These are phyloP conservation scores for Potorous gilbertii DNA, from an alignment of 2,797 vertebrate species.

Conservation along the genomic window DNA sequence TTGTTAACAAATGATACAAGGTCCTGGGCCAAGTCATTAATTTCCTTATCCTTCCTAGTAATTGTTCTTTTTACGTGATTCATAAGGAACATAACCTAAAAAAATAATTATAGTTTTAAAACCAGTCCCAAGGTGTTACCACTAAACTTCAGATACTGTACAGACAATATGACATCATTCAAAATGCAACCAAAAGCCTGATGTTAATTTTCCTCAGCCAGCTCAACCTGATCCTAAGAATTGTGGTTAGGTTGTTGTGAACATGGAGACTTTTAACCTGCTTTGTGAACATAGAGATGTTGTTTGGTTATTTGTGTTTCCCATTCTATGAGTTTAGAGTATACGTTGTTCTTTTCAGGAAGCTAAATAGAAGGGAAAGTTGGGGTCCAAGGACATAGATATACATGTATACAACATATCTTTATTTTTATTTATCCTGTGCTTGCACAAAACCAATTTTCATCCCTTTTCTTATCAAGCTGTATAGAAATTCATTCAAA, in stretches of 20 bases:
- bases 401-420: not conserved
- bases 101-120: constrained; percentile 73
- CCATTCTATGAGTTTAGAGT: not conserved
- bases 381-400: constrained; percentile 14
- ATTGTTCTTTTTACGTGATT: constrained; percentile 62
- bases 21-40: constrained; percentile 66
- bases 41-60: constrained; percentile 68
- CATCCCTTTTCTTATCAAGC: not conserved
- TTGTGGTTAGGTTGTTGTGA: constrained; percentile 36
- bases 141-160: constrained; percentile 73
- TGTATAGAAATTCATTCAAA: not conserved
- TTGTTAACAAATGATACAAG: constrained; percentile 65
- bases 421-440: constrained; percentile 56
- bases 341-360: not conserved
- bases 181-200: constrained; percentile 1
- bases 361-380: not conserved
- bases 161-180: constrained; percentile 39
- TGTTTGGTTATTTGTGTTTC: not conserved
- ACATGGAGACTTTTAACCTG: not conserved
- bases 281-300: constrained; percentile 3
- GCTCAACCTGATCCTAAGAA: constrained; percentile 33
- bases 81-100: constrained; percentile 43
- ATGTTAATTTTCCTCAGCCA: constrained; percentile 41
- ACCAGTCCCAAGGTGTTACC: constrained; percentile 73
- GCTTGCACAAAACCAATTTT: constrained; percentile 17